A percentile compares a stretch with the other conserved stretches of the same genome.
Evolutionary conservation across 2,797 vertebrate species (phyloP).

Genomic region (Cossypha caffra): DNA sequence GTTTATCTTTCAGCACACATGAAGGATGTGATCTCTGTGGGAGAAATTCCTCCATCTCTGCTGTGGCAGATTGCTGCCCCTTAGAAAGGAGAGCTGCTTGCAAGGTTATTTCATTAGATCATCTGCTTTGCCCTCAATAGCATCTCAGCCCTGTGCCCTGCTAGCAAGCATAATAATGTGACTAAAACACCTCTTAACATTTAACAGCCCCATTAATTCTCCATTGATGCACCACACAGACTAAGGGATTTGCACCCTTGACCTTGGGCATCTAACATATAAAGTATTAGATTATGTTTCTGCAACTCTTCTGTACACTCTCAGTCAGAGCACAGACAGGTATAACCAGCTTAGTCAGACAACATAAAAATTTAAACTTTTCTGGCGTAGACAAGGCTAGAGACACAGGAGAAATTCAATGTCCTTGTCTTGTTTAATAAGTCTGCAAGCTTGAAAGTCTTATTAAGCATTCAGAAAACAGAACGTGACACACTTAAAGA

Average conservation of each 20-base stretch:
- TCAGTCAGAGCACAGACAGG: neutral
- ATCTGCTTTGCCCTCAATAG: neutral
- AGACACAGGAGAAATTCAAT: constrained; percentile 16
- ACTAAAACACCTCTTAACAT: constrained; percentile 42
- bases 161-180: neutral
- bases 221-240: neutral
- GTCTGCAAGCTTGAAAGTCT: neutral
- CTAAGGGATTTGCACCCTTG: constrained; percentile 39
- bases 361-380: constrained; percentile 54
- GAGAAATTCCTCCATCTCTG: neutral
- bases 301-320: neutral
- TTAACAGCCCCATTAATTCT: constrained; percentile 55
- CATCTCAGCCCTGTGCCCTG: neutral
- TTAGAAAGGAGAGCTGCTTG: neutral
- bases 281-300: constrained; percentile 23
- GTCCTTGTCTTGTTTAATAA: constrained; percentile 57
- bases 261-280: constrained; percentile 27
- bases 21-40: neutral
- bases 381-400: neutral
- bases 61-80: neutral
- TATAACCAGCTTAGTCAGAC: constrained; percentile 31
- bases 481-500: neutral
- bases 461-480: constrained; percentile 47
- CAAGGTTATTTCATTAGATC: neutral
- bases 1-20: rapidly evolving